These are phyloP conservation scores for Sebastes steindachneri DNA, from an alignment of 2,797 vertebrate genomes.

Conservation along the genomic window DNA sequence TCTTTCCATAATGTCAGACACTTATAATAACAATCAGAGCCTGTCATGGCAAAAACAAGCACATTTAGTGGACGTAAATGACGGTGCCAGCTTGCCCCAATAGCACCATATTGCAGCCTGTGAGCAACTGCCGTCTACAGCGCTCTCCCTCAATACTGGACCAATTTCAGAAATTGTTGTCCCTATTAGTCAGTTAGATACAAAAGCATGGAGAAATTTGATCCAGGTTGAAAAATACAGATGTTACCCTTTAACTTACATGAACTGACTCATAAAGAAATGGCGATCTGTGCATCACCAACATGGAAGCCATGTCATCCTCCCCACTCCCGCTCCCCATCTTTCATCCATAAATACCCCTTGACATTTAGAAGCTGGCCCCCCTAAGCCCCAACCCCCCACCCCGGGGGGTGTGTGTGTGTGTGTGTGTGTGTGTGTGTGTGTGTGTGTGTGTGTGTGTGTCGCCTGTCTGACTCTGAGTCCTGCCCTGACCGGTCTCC, in stretches of 20 bases:
- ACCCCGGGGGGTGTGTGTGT: slow-evolving; percentile 1
- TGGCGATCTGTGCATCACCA: slow-evolving; percentile 6
- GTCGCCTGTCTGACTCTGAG: slow-evolving; percentile 12
- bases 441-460: slow-evolving; percentile 10
- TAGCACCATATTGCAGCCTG: too few relatives aligned
- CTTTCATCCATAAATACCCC: slow-evolving; percentile 81
- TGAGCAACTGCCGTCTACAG: too few relatives aligned
- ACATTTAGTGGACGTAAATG: too few relatives aligned
- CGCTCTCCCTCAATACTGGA: too few relatives aligned
- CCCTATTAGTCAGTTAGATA: too few relatives aligned
- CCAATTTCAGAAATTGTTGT: too few relatives aligned
- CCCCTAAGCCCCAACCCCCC: slow-evolving; percentile 29
- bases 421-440: slow-evolving; percentile 16
- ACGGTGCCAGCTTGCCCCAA: too few relatives aligned
- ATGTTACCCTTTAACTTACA: background rate
- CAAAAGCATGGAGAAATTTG: background rate
- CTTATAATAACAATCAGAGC: too few relatives aligned
- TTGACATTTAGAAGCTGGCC: slow-evolving; percentile 77
- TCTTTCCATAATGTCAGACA: too few relatives aligned
- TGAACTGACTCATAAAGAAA: slow-evolving; percentile 5
- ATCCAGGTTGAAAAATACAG: background rate
- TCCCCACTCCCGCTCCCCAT: slow-evolving; percentile 26
- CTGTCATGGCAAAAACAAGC: too few relatives aligned
- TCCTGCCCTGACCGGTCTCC: slow-evolving; percentile 28
- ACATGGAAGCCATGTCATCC: slow-evolving; percentile 29